Conservation (phyloP, 1,140 invertebrate genomes). For the Drosophila bocki region DNA sequence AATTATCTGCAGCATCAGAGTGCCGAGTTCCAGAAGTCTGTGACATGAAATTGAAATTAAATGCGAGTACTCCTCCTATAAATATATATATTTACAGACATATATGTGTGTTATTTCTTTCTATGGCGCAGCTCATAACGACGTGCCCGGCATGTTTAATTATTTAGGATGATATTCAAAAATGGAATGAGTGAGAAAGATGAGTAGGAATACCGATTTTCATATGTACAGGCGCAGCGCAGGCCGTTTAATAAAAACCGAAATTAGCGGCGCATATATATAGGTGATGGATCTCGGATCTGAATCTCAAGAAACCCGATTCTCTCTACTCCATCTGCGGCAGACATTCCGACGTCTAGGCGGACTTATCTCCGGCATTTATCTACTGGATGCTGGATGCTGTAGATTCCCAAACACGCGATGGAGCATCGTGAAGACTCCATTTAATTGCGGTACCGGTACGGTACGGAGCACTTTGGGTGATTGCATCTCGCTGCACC, state of each 20-base stretch:
- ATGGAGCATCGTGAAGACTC: conserved; percentile 50
- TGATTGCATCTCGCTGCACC: conserved; percentile 61
- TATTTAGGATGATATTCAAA: conserved; percentile 80
- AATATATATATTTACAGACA: conserved; percentile 11
- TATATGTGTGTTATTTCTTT: conserved; percentile 22
- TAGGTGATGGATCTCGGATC: conserved; percentile 36
- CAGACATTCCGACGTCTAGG: conserved; percentile 69
- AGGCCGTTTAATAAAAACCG: conserved; percentile 73
- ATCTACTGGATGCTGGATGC: conserved; percentile 30
- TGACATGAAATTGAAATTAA: conserved; percentile 81
- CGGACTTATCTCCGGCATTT: conserved; percentile 66
- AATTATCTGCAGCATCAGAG: conserved; percentile 71
- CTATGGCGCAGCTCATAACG: conserved; percentile 52
- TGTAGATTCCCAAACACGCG: conserved; percentile 63
- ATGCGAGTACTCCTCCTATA: conserved; percentile 56
- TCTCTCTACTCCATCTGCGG: conserved; percentile 19
- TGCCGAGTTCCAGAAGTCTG: conserved; percentile 40
- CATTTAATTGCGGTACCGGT: conserved; percentile 68
- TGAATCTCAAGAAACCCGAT: conserved; percentile 10
- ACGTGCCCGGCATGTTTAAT: conserved; percentile 78
- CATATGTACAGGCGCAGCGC: conserved; percentile 49
- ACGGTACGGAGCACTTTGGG: conserved; percentile 46
- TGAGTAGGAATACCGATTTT: conserved; percentile 74
- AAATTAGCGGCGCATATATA: conserved; percentile 76
- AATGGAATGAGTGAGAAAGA: conserved; percentile 54